A percentile compares a stretch with the other conserved stretches of the same genome.
These are phyloP conservation scores for Ochlodes sylvanus DNA, from an alignment of 2,888 invertebrate genomes.

Conservation along the genomic window DNA sequence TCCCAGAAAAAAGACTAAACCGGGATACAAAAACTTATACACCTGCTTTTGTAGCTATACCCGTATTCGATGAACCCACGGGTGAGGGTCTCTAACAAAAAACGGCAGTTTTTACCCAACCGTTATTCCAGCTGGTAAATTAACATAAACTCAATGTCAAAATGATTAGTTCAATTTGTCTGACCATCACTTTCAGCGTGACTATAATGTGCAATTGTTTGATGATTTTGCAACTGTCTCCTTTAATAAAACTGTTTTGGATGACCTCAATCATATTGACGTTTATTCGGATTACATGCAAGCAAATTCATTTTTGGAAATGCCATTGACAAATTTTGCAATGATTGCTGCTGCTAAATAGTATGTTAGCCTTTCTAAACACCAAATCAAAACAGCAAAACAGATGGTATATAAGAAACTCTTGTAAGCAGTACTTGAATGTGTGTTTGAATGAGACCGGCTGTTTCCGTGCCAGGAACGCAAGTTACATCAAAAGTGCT, in stretches of 20 bases:
- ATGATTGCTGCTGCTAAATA: not conserved
- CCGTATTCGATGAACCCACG: slow-evolving; percentile 24
- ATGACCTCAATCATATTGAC: slow-evolving; percentile 21
- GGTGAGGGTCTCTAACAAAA: slow-evolving; percentile 25
- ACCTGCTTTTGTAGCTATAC: slow-evolving; percentile 30
- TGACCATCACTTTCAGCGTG: slow-evolving; percentile 30
- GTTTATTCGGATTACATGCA: slow-evolving; percentile 24
- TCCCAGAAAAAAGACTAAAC: slow-evolving; percentile 22
- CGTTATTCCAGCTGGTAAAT: slow-evolving; percentile 35
- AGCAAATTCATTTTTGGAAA: slow-evolving; percentile 10
- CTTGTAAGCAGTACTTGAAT: slow-evolving; percentile 20
- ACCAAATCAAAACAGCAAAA: slow-evolving; percentile 14
- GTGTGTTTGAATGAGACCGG: slow-evolving; percentile 17
- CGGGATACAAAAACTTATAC: slow-evolving; percentile 32
- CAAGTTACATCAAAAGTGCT: slow-evolving; percentile 12
- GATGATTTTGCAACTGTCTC: slow-evolving; percentile 30
- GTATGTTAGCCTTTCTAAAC: not conserved
- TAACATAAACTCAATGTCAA: slow-evolving; percentile 37
- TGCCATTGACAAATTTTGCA: slow-evolving; percentile 4
- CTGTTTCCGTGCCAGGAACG: slow-evolving; percentile 22
- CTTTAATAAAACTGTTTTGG: slow-evolving; percentile 19
- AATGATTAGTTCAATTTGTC: slow-evolving; percentile 37
- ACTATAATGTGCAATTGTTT: slow-evolving; percentile 27
- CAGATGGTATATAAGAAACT: slow-evolving; percentile 5
- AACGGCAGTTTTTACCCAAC: slow-evolving; percentile 30